These are phyloP conservation scores for Catagonus wagneri DNA, from an alignment of 2,113 vertebrate genomes.

Conservation along the genomic window DNA sequence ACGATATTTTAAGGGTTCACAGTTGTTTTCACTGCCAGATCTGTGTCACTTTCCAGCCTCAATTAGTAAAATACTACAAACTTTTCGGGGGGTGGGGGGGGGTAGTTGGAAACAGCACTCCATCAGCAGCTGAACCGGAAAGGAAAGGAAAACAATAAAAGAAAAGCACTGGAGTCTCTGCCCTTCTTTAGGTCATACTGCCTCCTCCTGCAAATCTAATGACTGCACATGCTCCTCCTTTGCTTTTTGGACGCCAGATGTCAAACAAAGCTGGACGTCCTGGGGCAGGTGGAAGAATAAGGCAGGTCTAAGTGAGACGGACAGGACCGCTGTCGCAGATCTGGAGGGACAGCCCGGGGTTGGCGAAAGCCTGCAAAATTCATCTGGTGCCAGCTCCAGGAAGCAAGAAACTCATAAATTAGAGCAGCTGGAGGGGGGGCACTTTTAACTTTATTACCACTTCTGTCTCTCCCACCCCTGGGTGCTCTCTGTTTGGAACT, in stretches of 20 bases:
- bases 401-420: constrained; percentile 69
- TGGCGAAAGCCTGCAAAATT: constrained; percentile 64
- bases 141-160: constrained; percentile 6
- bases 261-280: constrained; percentile 55
- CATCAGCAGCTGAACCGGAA: neutral
- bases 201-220: constrained; percentile 11
- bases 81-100: neutral
- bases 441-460: constrained; percentile 4
- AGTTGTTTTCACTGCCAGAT: neutral
- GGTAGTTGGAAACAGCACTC: neutral
- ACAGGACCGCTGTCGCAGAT: neutral
- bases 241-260: neutral
- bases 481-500: neutral
- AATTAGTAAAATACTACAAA: neutral
- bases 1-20: neutral
- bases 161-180: neutral
- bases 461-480: neutral
- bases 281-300: neutral
- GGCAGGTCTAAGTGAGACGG: constrained; percentile 22
- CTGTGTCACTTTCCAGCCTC: neutral
- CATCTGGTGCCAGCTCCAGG: constrained; percentile 47
- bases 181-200: neutral
- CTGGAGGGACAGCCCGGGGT: constrained; percentile 63
- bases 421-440: constrained; percentile 57
- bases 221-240: neutral